Evolutionary conservation across 2,113 vertebrate genomes (phyloP), one percentile per base, ranked within the genome.

Genomic region (Solenodon paradoxus): DNA sequence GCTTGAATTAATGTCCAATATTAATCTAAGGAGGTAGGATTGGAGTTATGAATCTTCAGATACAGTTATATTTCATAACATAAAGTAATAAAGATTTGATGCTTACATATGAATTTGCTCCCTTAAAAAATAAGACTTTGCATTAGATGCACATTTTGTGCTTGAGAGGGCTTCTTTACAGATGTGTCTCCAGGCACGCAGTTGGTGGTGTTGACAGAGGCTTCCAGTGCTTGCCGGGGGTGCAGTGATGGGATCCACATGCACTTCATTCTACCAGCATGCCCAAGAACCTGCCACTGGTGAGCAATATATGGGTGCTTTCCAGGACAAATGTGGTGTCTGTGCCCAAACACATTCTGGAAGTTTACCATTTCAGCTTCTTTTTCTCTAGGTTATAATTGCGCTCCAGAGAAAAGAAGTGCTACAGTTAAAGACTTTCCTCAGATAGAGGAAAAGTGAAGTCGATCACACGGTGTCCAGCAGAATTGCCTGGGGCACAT

Each of bases 361-460:
- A 59, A 90, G 26, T 0, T 0, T 59, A 68, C 79, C 35, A n/a
- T 92, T 71, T 55, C 35, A 78, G 88, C n/a, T 95, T 84, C 75
- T 53, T 96, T 95, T 80, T 59, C 79, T 93, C 1, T 1, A 32
- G 47, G 63, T 96, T 88, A 53, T 96, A 97, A 97, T 93, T 97
- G 95, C 77, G 97, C 97, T 95, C 95, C 63, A 86, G 95, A 98
- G 96, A 92, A 97, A 88, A 57, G 28, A 55, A 78, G 2, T 26
- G 55, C 35, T 32, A 49, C 10, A 85, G 53, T 57, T n/a, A 11
- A 20, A 92, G 68, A 35, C 19, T 92, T 68, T 72, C 16, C 28
- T 91, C 78, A 53, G 26, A 83, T 40, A 92, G 0, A 10, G 30
- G 35, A 3, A 88, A 30, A 66, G 3, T 45, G 35, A 5, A 49